Conservation (phyloP, 2,113 vertebrate species). For the Oplegnathus fasciatus region DNA sequence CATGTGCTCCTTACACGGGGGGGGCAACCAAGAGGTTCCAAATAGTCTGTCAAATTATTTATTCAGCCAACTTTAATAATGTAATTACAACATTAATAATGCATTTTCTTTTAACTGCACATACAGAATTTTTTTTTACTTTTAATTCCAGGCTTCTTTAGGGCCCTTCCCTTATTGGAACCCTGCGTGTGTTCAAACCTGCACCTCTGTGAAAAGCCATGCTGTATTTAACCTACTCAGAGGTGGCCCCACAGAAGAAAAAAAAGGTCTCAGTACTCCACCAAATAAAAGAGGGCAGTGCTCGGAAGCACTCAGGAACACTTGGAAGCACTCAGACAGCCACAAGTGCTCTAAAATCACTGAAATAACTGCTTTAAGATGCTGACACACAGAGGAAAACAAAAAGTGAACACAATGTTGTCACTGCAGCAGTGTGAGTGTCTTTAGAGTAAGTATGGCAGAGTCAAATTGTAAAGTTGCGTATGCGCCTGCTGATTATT, state of each 20-base stretch:
- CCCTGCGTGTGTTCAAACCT: not conserved
- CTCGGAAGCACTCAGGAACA: constrained; percentile 2
- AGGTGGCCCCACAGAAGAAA: not conserved
- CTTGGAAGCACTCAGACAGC: constrained; percentile 21
- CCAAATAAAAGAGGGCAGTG: not conserved
- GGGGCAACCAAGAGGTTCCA: not conserved
- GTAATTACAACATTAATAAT: not conserved
- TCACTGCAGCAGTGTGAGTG: not conserved
- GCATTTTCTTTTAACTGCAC: not conserved
- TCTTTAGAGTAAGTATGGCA: not conserved
- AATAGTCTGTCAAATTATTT: not conserved
- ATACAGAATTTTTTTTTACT: not conserved
- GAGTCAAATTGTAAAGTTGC: not conserved
- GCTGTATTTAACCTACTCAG: not conserved
- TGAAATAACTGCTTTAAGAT: constrained; percentile 11
- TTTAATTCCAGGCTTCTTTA: not conserved
- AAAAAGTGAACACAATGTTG: not conserved
- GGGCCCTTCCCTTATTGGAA: too few relatives aligned
- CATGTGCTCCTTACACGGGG: not conserved
- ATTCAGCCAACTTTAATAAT: not conserved
- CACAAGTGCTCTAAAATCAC: constrained; percentile 30
- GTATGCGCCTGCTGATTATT: not conserved
- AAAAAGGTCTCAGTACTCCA: not conserved
- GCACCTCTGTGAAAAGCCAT: not conserved
- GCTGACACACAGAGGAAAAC: not conserved